phyloP scores from a whole-genome alignment of 2,113 vertebrate species.

The Corythornis cristatus region DNA sequence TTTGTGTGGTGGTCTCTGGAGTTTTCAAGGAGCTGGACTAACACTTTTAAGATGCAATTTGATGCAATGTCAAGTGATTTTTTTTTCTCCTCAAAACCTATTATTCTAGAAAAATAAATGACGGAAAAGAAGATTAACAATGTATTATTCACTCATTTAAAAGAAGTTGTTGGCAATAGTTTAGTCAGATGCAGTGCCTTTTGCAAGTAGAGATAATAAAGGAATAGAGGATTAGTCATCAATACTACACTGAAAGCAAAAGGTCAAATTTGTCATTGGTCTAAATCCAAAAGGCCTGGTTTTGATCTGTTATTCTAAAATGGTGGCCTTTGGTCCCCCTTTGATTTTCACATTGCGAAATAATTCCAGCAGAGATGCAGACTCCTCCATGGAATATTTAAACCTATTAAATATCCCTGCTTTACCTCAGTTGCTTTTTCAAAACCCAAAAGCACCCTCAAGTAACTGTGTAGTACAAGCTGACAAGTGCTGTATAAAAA shows the following conservation, averaged over 20 bases:
- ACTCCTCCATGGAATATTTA: neutral
- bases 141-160: slow-evolving; percentile 16
- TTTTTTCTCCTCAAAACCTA: neutral
- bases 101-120: slow-evolving; percentile 1
- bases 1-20: neutral
- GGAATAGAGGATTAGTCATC: slow-evolving; percentile 46
- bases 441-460: neutral
- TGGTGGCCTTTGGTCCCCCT: neutral
- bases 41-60: neutral
- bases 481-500: neutral
- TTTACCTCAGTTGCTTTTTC: neutral
- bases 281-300: neutral
- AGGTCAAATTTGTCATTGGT: slow-evolving; percentile 24
- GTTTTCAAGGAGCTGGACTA: neutral
- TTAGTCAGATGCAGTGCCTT: slow-evolving; percentile 37
- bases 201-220: slow-evolving; percentile 15
- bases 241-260: neutral
- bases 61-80: neutral
- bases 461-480: neutral
- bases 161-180: slow-evolving; percentile 11
- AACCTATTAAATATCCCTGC: neutral
- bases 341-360: neutral
- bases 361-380: neutral
- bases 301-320: slow-evolving; percentile 3
- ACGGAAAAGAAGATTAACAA: neutral